Evolutionary conservation across 2,797 vertebrate species (phyloP), one percentile per base, ranked within the genome.

Genomic region (Buphagus erythrorhynchus): DNA sequence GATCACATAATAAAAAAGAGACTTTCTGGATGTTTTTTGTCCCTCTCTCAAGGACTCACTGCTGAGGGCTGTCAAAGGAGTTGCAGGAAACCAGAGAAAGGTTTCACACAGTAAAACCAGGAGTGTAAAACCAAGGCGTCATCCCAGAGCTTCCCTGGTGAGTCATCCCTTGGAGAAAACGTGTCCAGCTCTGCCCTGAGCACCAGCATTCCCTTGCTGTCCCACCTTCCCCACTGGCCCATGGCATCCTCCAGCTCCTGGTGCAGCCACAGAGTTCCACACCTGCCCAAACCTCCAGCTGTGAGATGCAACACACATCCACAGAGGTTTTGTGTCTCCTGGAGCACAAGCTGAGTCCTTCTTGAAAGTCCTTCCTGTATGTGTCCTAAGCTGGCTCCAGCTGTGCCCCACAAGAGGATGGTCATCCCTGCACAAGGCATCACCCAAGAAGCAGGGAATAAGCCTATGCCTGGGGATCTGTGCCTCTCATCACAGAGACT

Each of bases 391-490:
- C 38, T 73, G 10, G 1, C 42, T 78, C 25, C 4, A 5, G 26
- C 18, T 22, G 24, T 66, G 55, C 28, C 24, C 35, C 52, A n/a
- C 21, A 46, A 20, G 13, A 4, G 2, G 16, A 36, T 1, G 1
- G 28, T 28, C 68, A 54, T 11, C 26, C 25, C 29, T 55, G 52
- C 11, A 5, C 3, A 19, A 36, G 19, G 29, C 51, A 6, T 38
- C 11, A 24, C 46, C 7, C 1, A 1, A 12, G 29, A 52, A 13
- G 2, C 2, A 1, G 11, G 31, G 4, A 77, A 21, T 5, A 1
- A 0, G 0, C 4, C 1, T 52, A 31, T 2, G 1, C 9, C 45
- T 46, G 17, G 12, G 13, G 6, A 20, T 48, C 35, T 54, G 16
- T 7, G 4, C 13, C 38, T 76, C 25, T 74, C 5, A 0, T 35